Conservation (phyloP, 2,797 vertebrate species). For the Sebastes wilsoni region DNA sequence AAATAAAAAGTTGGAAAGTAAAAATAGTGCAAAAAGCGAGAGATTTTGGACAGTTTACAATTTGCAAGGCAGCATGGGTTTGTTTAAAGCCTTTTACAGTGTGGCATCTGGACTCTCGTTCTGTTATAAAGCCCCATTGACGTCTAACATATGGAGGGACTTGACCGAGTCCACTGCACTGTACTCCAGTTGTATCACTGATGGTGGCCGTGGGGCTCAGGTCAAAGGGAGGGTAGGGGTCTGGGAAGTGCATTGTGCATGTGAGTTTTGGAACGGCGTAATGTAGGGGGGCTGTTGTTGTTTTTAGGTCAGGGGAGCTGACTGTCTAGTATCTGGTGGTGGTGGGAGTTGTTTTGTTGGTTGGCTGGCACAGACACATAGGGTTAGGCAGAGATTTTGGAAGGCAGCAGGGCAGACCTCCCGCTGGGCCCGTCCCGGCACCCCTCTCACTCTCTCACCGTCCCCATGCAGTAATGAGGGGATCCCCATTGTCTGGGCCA, state of each 20-base stretch:
- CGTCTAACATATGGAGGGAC: slow-evolving; percentile 40
- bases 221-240: slow-evolving; percentile 79
- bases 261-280: slow-evolving; percentile 66
- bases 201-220: slow-evolving; percentile 56
- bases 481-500: slow-evolving; percentile 83
- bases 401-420: slow-evolving; percentile 78
- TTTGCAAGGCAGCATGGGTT: neutral
- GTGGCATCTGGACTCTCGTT: slow-evolving; percentile 43
- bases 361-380: slow-evolving; percentile 78
- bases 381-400: slow-evolving; percentile 79
- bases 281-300: slow-evolving; percentile 75
- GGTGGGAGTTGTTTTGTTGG: slow-evolving; percentile 76
- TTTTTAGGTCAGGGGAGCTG: slow-evolving; percentile 83
- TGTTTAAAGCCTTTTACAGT: slow-evolving; percentile 12
- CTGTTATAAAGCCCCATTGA: slow-evolving; percentile 30
- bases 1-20: neutral
- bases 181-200: slow-evolving; percentile 57
- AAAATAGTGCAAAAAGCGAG: neutral
- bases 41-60: neutral
- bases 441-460: slow-evolving; percentile 75
- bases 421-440: slow-evolving; percentile 76
- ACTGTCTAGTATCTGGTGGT: slow-evolving; percentile 76
- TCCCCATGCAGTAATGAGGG: slow-evolving; percentile 84
- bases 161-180: slow-evolving; percentile 37
- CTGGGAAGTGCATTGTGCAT: slow-evolving; percentile 77